Base-by-base conservation (phyloP, 2,888 invertebrate species). In the Petrolisthes manimaculis region DNA sequence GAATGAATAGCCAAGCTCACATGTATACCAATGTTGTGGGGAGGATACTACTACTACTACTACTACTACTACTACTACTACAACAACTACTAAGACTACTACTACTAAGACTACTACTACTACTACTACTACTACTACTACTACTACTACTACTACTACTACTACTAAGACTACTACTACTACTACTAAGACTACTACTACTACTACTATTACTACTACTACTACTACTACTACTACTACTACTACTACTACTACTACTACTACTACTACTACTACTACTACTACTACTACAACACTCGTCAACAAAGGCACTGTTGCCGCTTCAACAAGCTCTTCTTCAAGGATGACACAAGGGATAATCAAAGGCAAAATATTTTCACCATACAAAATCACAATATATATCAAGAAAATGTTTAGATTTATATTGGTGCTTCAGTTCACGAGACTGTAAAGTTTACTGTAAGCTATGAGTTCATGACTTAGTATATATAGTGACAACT, bases 91-190 rank as follows among this genome's bases (percentile, higher is more conserved):
- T 74, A 74, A 5, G 8, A 14, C 21, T 74, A 74, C 21, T 74
- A 74, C 21, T 74, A 74, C 21, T 74, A 74, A 5, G 8, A n/a
- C 21, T 74, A 74, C 21, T 74, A 14, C 21, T 74, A n/a, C 21
- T 74, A 74, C 21, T 74, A n/a, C n/a, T 74, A n/a, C n/a, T 74
- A n/a, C n/a, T 74, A 74, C n/a, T 74, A 74, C n/a, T 74, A 74
- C n/a, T 74, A 74, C n/a, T 74, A 74, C n/a, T 74, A 74, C n/a
- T 74, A 74, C n/a, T 74, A 74, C n/a, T 74, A 74, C n/a, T 74
- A 74, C n/a, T 74, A 4, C n/a, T 21, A 74, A 1, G 2, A 21
- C 21, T 74, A 8, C 21, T 74, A 8, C 21, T 74, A 8, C 8
- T 74, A 21, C 8, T 74, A 21, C 21, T 74, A 21, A 1, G 2